A percentile compares a stretch with the other conserved stretches of the same genome.
Conservation (phyloP, 1,140 invertebrate species). For the Drosophila bipectinata region DNA sequence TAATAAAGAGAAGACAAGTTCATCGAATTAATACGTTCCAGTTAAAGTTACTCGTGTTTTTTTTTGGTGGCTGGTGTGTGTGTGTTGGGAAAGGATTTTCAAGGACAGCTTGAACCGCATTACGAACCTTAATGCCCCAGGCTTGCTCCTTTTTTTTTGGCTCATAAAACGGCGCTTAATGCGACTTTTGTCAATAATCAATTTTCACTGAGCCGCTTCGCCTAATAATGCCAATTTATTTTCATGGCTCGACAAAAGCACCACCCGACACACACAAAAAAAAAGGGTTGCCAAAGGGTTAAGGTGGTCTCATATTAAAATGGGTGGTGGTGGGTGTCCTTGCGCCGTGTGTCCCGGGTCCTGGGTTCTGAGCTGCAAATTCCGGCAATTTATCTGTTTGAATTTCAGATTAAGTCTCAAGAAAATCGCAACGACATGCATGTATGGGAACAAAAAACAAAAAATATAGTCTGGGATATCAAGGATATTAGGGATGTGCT, state of each 20-base stretch:
- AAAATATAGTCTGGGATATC: neutral
- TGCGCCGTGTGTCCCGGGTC: no score
- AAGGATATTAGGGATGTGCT: neutral
- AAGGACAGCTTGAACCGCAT: slow-evolving; percentile 68
- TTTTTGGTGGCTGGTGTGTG: slow-evolving; percentile 7
- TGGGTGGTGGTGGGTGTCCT: neutral
- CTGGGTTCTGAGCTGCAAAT: slow-evolving; percentile 45
- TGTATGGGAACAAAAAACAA: slow-evolving; percentile 1
- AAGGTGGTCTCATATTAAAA: neutral
- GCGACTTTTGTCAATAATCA: slow-evolving; percentile 75
- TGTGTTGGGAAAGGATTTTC: slow-evolving; percentile 37
- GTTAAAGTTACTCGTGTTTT: slow-evolving; percentile 2
- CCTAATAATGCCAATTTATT: slow-evolving; percentile 80
- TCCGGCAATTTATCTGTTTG: slow-evolving; percentile 74
- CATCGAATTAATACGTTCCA: slow-evolving; percentile 45
- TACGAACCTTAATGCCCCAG: slow-evolving; percentile 52
- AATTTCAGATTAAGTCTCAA: slow-evolving; percentile 56
- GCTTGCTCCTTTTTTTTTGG: slow-evolving; percentile 13
- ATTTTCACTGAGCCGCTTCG: slow-evolving; percentile 67
- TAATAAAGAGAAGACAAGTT: slow-evolving; percentile 11
- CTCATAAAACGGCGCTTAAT: slow-evolving; percentile 76
- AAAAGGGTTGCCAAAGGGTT: slow-evolving; percentile 48
- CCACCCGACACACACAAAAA: slow-evolving; percentile 5
- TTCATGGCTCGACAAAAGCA: slow-evolving; percentile 30
- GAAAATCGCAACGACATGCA: slow-evolving; percentile 24